Percentiles rank a stretch among this genome's conserved stretches.
Evolutionary conservation across 2,797 vertebrate species (phyloP).

Genomic region (Sebastes iracundus): DNA sequence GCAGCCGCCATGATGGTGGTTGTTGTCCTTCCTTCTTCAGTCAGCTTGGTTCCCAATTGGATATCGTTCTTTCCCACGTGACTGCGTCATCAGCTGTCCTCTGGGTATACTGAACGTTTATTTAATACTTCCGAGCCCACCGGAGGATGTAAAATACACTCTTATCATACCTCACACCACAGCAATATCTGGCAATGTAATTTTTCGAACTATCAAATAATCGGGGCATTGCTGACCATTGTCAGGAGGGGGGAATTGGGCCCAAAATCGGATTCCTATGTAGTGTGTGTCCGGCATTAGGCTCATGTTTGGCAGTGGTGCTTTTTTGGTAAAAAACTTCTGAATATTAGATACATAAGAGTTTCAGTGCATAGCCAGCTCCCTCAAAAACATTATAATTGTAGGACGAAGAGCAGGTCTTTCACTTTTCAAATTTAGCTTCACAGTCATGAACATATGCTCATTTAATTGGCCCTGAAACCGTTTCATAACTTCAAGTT

Average conservation of each 20-base stretch:
- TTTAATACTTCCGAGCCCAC: not conserved
- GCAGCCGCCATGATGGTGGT: too few relatives aligned
- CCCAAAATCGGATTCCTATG: too few relatives aligned
- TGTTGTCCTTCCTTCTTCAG: too few relatives aligned
- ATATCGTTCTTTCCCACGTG: too few relatives aligned
- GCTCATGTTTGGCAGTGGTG: not conserved
- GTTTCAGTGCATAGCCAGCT: not conserved
- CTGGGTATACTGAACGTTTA: not conserved
- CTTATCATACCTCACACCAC: not conserved
- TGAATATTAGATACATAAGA: not conserved
- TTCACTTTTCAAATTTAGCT: not conserved
- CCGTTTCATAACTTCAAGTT: not conserved
- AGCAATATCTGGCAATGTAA: not conserved
- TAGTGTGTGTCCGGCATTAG: too few relatives aligned
- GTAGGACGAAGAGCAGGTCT: not conserved
- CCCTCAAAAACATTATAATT: not conserved
- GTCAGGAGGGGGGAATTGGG: not conserved
- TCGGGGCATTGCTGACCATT: not conserved
- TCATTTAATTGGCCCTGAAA: not conserved
- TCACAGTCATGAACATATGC: not conserved
- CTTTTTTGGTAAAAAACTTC: not conserved
- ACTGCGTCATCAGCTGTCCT: not conserved
- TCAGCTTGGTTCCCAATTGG: too few relatives aligned
- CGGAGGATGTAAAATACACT: accelerated
- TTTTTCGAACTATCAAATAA: too few relatives aligned